Evolutionary conservation across 2,797 vertebrate genomes (phyloP).

Genomic region (Falco concolor): DNA sequence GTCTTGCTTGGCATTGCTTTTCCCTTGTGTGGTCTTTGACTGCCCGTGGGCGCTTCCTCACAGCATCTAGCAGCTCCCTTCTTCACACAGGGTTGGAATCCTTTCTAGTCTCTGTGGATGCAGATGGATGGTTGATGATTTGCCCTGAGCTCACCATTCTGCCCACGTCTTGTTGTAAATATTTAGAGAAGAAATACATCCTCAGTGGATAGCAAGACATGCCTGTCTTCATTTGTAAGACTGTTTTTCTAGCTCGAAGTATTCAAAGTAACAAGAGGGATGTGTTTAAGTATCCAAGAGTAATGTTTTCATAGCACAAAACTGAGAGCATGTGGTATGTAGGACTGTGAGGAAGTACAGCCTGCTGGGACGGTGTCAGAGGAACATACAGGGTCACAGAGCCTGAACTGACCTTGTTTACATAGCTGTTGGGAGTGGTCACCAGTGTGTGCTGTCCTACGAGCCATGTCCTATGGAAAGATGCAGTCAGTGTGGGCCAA

Average conservation of each 20-base stretch:
- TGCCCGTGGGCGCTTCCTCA: not conserved
- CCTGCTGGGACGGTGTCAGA: not conserved
- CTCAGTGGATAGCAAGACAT: not conserved
- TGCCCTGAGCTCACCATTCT: not conserved
- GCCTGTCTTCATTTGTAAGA: not conserved
- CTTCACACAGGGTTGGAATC: not conserved
- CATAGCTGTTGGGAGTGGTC: not conserved
- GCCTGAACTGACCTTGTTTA: not conserved
- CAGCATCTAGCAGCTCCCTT: not conserved
- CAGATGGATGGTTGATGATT: not conserved
- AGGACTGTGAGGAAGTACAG: not conserved
- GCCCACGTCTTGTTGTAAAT: not conserved
- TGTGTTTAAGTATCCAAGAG: not conserved
- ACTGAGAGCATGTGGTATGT: not conserved
- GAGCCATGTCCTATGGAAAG: accelerated
- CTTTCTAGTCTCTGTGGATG: not conserved
- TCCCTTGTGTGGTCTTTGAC: not conserved
- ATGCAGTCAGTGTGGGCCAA: accelerated
- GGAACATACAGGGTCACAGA: not conserved
- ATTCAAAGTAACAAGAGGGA: not conserved
- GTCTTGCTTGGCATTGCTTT: not conserved
- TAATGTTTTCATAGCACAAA: not conserved
- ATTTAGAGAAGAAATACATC: not conserved
- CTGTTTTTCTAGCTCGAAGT: not conserved
- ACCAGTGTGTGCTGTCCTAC: not conserved